Conservation (phyloP, 1,140 invertebrate species). For the Mamestra configurata region DNA sequence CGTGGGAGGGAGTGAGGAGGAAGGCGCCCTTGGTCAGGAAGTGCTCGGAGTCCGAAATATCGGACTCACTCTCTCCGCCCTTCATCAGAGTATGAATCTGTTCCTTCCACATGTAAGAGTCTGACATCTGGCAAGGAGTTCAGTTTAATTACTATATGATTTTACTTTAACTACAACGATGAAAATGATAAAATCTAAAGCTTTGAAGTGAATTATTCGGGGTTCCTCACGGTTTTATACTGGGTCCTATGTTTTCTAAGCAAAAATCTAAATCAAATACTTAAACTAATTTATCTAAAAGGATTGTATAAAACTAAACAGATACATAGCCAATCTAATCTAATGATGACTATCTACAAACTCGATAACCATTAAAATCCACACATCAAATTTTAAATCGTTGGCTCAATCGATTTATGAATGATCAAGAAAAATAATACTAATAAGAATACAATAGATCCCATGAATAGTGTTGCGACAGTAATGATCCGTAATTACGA, state of each 20-base stretch:
- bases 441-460: slow-evolving; percentile 73
- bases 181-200: background rate
- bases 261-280: no score
- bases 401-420: slow-evolving; percentile 43
- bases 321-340: background rate
- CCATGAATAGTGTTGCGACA: slow-evolving; percentile 59
- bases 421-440: slow-evolving; percentile 47
- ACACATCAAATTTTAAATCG: background rate
- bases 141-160: background rate
- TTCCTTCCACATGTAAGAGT: slow-evolving; percentile 87
- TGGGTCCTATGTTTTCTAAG: background rate
- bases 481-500: slow-evolving; percentile 53
- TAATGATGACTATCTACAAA: background rate
- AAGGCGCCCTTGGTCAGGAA: slow-evolving; percentile 93
- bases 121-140: slow-evolving; percentile 76
- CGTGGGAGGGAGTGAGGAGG: slow-evolving; percentile 94
- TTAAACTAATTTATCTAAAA: no score
- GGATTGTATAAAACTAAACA: no score
- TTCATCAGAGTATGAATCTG: slow-evolving; percentile 87
- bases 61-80: slow-evolving; percentile 90
- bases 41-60: slow-evolving; percentile 90
- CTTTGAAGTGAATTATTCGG: background rate
- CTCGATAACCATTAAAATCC: background rate
- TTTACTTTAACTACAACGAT: background rate
- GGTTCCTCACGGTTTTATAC: background rate